Evolutionary conservation across 2,113 vertebrate species (phyloP).

Genomic region (Tupaia chinensis): DNA sequence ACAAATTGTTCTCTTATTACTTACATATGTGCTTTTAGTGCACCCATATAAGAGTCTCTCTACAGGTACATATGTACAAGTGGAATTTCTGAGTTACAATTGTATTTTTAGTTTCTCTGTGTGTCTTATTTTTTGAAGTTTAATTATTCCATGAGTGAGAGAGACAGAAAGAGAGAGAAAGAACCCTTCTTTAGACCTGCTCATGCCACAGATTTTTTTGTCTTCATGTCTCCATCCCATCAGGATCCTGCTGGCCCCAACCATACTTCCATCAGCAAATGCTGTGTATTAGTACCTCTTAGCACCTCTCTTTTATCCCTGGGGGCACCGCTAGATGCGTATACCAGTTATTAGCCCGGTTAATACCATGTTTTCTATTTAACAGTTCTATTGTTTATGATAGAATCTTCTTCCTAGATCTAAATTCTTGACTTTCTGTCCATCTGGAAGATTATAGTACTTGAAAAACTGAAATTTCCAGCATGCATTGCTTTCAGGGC

Average conservation of each 20-base stretch:
- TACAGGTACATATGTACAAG: background rate
- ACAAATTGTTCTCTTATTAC: background rate
- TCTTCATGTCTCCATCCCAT: too few species aligned
- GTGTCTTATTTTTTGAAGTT: background rate
- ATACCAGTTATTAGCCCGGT: background rate
- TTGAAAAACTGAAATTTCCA: background rate
- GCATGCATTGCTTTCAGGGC: background rate
- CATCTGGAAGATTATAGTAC: background rate
- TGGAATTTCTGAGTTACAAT: constrained; percentile 29
- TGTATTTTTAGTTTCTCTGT: background rate
- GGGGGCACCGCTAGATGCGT: background rate
- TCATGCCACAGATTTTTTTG: too few species aligned
- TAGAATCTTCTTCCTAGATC: background rate
- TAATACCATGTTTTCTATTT: background rate
- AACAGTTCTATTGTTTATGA: background rate
- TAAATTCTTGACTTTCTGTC: background rate
- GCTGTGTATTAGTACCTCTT: background rate
- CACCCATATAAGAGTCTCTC: background rate
- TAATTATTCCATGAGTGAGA: too few species aligned
- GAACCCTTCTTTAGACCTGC: too few species aligned
- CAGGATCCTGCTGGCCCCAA: background rate
- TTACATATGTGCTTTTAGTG: background rate
- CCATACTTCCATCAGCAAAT: background rate
- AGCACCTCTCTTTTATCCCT: background rate
- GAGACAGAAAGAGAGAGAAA: too few species aligned